Evolutionary conservation across 2,888 invertebrate species (phyloP).

Genomic region (Tortricodes alternella): DNA sequence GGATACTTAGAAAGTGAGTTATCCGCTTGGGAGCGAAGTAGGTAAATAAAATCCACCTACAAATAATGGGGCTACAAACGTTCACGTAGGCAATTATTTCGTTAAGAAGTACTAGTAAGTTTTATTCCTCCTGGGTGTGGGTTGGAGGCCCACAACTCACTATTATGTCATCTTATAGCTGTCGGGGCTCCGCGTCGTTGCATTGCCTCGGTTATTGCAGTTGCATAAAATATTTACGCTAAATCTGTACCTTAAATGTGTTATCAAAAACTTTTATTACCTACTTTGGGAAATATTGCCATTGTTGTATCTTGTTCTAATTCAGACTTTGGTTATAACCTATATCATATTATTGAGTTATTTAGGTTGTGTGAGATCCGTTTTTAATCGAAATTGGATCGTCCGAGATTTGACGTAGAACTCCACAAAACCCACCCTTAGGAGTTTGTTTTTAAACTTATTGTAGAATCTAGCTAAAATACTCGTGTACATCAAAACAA

Average conservation of each 20-base stretch:
- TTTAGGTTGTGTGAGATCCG: too few species aligned
- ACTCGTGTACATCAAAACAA: constrained; percentile 35
- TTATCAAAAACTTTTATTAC: too few species aligned
- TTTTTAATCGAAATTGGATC: too few species aligned
- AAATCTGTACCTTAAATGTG: too few species aligned
- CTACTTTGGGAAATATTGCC: too few species aligned
- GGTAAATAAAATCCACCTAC: constrained; percentile 75
- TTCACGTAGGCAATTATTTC: constrained; percentile 81
- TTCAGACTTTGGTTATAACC: too few species aligned
- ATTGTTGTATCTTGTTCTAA: too few species aligned
- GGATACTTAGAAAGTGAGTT: constrained; percentile 78
- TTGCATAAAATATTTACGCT: constrained; percentile 1
- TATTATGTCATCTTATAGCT: constrained; percentile 52
- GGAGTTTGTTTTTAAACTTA: too few species aligned
- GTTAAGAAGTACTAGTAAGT: constrained; percentile 75
- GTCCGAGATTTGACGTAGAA: too few species aligned
- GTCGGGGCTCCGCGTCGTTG: constrained; percentile 21
- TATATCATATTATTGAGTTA: too few species aligned
- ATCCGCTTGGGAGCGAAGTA: constrained; percentile 67
- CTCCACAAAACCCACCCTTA: too few species aligned
- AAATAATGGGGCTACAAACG: constrained; percentile 78
- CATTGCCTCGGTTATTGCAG: constrained; percentile 26
- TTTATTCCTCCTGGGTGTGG: constrained; percentile 72
- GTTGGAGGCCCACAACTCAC: constrained; percentile 60
- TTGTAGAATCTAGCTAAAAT: not conserved